These are phyloP conservation scores for Brachylomia viminalis DNA, from an alignment of 2,888 invertebrate species.

Conservation along the genomic window DNA sequence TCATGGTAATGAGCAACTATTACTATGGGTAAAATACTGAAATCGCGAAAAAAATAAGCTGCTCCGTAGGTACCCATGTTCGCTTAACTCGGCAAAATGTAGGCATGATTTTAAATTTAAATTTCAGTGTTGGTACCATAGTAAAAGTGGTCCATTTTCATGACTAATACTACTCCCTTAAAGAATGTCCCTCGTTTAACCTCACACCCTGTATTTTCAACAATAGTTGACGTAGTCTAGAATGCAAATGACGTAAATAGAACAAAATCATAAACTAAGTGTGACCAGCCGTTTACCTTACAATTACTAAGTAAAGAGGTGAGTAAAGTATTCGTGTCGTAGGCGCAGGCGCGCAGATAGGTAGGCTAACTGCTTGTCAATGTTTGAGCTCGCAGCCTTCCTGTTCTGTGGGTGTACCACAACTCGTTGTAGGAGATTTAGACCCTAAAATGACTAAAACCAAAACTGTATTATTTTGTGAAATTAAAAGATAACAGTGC, in stretches of 20 bases:
- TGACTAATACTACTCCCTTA: not conserved
- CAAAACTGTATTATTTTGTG: not conserved
- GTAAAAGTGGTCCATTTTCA: not conserved
- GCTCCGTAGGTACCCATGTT: not conserved
- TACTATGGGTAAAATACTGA: not conserved
- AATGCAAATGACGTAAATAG: not conserved
- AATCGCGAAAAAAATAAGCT: not conserved
- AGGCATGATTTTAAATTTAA: not conserved
- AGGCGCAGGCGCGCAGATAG: slow-evolving; percentile 34
- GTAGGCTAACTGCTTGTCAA: slow-evolving; percentile 30
- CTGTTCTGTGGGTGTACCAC: slow-evolving; percentile 34
- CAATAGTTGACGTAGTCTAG: not conserved
- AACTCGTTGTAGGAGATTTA: not conserved
- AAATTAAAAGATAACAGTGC: not conserved
- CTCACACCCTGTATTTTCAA: no score
- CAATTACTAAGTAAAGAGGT: slow-evolving; percentile 26
- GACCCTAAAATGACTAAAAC: not conserved
- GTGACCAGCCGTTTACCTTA: not conserved
- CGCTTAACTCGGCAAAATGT: not conserved
- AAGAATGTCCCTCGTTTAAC: not conserved
- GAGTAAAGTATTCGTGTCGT: slow-evolving; percentile 3
- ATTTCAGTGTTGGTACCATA: not conserved
- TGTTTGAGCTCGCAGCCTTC: slow-evolving; percentile 14
- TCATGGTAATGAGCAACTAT: not conserved
- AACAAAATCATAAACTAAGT: slow-evolving; percentile 1